Conservation (phyloP, 2,888 invertebrate genomes). For the Tiliacea citrago region DNA sequence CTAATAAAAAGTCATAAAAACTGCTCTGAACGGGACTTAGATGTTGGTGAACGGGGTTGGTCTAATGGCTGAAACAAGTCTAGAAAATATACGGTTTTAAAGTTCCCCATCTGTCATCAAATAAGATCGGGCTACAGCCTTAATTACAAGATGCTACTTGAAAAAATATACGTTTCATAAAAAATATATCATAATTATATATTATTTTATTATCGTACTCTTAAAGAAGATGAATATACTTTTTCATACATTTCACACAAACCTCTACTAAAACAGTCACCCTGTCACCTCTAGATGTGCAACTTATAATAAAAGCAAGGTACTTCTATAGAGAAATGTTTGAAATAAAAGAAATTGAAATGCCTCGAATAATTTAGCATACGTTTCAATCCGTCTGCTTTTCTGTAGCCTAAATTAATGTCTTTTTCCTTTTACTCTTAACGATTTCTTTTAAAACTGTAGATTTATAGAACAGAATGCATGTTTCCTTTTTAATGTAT, state of each 20-base stretch:
- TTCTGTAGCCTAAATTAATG: conserved; percentile 13
- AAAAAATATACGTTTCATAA: background rate
- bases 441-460: conserved; percentile 10
- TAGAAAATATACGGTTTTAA: background rate
- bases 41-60: background rate
- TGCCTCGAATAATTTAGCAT: conserved; percentile 55
- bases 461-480: conserved; percentile 28
- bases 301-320: background rate
- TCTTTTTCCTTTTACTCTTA: conserved; percentile 11
- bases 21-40: background rate
- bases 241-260: background rate
- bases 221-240: background rate
- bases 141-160: background rate
- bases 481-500: conserved; percentile 25
- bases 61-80: background rate
- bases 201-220: background rate
- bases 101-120: background rate
- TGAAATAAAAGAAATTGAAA: conserved; percentile 37
- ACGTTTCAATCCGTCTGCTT: conserved; percentile 27
- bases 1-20: background rate
- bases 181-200: background rate
- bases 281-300: conserved; percentile 14
- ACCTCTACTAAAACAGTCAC: conserved; percentile 14
- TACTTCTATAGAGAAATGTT: conserved; percentile 8
- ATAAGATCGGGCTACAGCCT: background rate